These are phyloP conservation scores for Dipodomys merriami DNA, from an alignment of 2,113 vertebrate genomes.

Conservation along the genomic window DNA sequence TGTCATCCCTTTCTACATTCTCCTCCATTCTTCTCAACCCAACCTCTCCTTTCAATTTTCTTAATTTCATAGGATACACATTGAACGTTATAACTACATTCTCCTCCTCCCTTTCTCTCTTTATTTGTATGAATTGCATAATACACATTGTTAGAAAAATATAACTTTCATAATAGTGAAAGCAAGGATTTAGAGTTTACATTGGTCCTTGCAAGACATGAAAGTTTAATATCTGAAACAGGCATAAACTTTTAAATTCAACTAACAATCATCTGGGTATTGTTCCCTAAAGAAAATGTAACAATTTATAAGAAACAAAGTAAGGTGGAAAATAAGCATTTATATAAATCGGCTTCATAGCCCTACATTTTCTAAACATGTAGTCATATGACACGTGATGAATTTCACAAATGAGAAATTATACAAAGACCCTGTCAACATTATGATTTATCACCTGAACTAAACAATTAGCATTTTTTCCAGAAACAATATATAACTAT, in stretches of 20 bases:
- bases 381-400: not conserved
- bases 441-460: not conserved
- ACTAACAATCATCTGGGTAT: not conserved
- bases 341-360: not conserved
- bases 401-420: not conserved
- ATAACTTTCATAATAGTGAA: not conserved
- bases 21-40: too few relatives aligned
- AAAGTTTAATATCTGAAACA: not conserved
- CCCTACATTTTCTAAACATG: not conserved
- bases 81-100: too few relatives aligned
- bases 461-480: not conserved
- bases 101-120: not conserved
- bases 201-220: not conserved
- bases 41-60: too few relatives aligned
- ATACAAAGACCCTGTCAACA: not conserved
- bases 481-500: not conserved
- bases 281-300: rapidly evolving
- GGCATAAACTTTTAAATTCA: not conserved
- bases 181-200: not conserved
- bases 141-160: not conserved
- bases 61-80: too few relatives aligned
- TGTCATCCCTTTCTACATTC: too few relatives aligned
- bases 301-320: not conserved
- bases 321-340: not conserved
- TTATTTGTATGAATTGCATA: not conserved